phyloP scores from a whole-genome alignment of 1,140 invertebrate genomes.

The Lepidurus apus region DNA sequence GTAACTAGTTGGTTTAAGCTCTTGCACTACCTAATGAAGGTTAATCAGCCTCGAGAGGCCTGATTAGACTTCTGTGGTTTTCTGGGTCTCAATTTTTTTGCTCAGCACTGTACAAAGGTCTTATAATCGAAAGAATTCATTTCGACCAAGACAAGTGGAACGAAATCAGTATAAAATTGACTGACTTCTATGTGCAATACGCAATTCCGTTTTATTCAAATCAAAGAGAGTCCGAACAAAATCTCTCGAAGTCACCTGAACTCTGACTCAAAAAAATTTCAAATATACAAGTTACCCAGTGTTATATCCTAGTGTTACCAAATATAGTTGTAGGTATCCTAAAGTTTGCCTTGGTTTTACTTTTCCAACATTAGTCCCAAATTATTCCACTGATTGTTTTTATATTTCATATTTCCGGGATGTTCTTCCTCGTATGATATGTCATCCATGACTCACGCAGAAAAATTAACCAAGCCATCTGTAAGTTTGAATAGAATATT shows the following conservation, averaged over 20 bases:
- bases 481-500: not conserved
- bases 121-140: constrained; percentile 6
- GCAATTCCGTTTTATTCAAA: constrained; percentile 10
- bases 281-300: not conserved
- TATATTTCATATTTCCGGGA: not conserved
- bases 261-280: not conserved
- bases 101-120: too few species aligned
- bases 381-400: not conserved
- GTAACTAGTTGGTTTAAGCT: too few species aligned
- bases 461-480: not conserved
- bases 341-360: not conserved
- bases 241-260: not conserved
- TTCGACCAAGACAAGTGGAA: constrained; percentile 7
- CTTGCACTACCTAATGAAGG: too few species aligned
- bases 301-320: too few species aligned
- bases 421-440: not conserved
- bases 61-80: too few species aligned
- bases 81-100: too few species aligned
- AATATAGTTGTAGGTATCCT: not conserved
- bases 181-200: constrained; percentile 6
- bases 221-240: not conserved
- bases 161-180: not conserved
- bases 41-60: too few species aligned
- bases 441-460: not conserved
- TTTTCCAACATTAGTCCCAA: not conserved